phyloP scores from a whole-genome alignment of 1,140 invertebrate genomes.

The Zaprionus inermis region DNA sequence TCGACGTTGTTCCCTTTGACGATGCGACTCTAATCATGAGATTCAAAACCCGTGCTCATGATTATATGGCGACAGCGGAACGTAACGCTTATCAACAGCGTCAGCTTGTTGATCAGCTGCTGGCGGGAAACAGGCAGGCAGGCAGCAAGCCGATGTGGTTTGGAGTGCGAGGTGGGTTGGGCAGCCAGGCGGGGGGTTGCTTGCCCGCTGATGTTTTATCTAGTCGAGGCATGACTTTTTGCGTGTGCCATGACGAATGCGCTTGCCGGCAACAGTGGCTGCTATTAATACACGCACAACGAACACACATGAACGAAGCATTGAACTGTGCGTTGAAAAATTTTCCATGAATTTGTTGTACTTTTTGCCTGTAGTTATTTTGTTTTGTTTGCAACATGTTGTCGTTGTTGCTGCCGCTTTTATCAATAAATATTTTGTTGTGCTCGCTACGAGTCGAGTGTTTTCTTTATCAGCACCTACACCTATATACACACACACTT shows the following conservation, averaged over 20 bases:
- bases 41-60: conserved; percentile 73
- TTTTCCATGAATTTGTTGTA: conserved; percentile 78
- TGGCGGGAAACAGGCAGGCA: neutral
- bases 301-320: conserved; percentile 36
- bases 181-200: neutral
- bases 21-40: conserved; percentile 67
- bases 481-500: conserved; percentile 18
- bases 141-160: neutral
- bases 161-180: neutral
- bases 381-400: conserved; percentile 56
- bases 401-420: conserved; percentile 53
- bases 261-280: conserved; percentile 39
- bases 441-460: conserved; percentile 64
- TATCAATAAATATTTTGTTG: conserved; percentile 83
- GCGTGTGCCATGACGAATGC: conserved; percentile 81
- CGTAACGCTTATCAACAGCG: conserved; percentile 53
- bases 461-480: conserved; percentile 70
- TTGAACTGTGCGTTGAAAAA: conserved; percentile 78
- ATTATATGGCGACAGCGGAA: conserved; percentile 49
- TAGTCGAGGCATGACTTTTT: conserved; percentile 75
- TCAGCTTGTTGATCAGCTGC: neutral
- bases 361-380: conserved; percentile 51
- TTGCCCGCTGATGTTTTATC: conserved; percentile 57
- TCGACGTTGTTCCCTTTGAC: conserved; percentile 3
- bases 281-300: conserved; percentile 55